These are phyloP conservation scores for Dryas iulia DNA, from an alignment of 1,140 invertebrate genomes.

Conservation along the genomic window DNA sequence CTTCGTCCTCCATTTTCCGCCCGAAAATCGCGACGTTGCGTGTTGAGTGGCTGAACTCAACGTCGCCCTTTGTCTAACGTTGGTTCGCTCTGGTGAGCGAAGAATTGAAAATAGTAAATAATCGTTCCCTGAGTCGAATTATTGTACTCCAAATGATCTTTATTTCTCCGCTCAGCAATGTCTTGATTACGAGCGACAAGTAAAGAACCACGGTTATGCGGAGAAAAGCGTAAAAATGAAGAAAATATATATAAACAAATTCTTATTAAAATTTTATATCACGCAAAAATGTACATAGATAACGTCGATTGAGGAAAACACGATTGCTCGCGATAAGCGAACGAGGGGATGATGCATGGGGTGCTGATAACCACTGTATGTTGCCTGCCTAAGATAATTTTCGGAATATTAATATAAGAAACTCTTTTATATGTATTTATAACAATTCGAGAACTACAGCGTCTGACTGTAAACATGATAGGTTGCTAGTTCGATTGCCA, in stretches of 20 bases:
- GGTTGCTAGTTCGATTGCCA: neutral
- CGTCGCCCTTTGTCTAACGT: no score
- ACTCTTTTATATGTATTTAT: neutral
- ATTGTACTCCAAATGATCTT: no score
- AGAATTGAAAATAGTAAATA: no score
- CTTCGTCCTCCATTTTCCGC: no score
- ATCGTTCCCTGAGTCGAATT: no score
- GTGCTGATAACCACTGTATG: constrained; percentile 7
- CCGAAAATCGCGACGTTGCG: no score
- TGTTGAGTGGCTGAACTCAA: no score
- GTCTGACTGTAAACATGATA: neutral
- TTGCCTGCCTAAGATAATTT: neutral
- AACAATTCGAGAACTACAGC: no score
- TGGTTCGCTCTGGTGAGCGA: no score
- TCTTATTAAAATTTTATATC: neutral
- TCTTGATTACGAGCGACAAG: no score
- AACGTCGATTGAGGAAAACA: constrained; percentile 19
- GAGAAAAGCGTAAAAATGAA: neutral
- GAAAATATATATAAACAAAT: neutral
- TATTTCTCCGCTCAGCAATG: no score
- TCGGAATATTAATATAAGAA: neutral
- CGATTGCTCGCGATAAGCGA: constrained; percentile 32
- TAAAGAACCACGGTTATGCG: no score
- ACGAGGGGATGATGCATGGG: constrained; percentile 30
- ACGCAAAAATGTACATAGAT: neutral